Percentiles rank a stretch among this genome's conserved stretches.
Evolutionary conservation across 2,113 vertebrate genomes (phyloP).

Genomic region (mouse (Mus musculus)): DNA sequence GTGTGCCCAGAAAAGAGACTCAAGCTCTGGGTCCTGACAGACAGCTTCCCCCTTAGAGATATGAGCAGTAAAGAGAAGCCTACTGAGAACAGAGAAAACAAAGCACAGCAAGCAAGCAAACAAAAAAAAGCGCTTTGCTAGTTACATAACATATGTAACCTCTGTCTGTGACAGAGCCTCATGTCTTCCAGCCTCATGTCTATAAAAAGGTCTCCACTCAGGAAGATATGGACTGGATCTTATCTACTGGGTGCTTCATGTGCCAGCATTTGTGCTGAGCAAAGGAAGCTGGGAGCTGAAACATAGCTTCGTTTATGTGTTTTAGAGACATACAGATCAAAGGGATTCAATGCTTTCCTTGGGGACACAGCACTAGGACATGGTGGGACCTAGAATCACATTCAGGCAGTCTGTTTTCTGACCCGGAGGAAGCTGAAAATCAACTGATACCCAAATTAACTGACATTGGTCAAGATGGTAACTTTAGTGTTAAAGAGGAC

Average conservation of each 20-base stretch:
- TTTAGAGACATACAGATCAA: background rate
- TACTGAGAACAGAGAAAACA: background rate
- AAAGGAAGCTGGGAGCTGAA: background rate
- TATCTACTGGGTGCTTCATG: background rate
- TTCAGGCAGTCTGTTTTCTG: background rate
- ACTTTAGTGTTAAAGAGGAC: background rate
- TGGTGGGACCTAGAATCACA: background rate
- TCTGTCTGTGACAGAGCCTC: background rate
- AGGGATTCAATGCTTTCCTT: background rate
- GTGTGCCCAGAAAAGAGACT: background rate
- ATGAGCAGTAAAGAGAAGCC: background rate
- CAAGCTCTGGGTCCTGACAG: background rate
- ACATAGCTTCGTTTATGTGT: background rate
- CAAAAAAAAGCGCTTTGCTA: background rate
- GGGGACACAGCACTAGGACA: background rate
- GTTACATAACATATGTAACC: accelerated
- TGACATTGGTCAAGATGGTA: background rate
- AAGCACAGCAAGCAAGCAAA: background rate
- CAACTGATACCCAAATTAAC: background rate
- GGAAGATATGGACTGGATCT: background rate
- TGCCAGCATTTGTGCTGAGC: background rate
- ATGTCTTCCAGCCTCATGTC: background rate
- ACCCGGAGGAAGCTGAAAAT: background rate
- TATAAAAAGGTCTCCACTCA: background rate
- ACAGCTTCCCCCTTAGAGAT: background rate